Evolutionary conservation across 2,888 invertebrate genomes (phyloP), one percentile per base, ranked within the genome.

Genomic region (Meloe dianella): DNA sequence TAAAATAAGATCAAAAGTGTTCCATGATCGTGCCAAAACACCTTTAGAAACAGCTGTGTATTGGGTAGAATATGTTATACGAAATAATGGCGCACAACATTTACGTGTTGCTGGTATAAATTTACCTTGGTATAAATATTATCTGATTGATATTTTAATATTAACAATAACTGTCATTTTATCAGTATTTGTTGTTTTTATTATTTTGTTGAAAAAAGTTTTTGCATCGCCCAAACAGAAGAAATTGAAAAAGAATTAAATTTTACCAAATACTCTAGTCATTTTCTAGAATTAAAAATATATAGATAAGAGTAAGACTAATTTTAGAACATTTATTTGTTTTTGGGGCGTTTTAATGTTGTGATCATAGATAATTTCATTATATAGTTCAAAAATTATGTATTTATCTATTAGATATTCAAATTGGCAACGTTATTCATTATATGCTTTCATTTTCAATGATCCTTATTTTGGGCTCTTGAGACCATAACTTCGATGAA

Each of bases 71-170:
- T 76, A 75, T 51, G 75, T 75, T 0, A 66, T 77, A 14, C 59
- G 74, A 20, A 71, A 78, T 60, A 61, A 73, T 54, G 78, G 78
- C 7, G 78, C 77, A 17, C 66, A 68, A 10, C 78, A 78, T 66
- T 70, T 79, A 51, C 68, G 74, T 32, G 71, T 75, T n/a, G 74
- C 75, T 12, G 74, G 70, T 7, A 27, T 77, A 29, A 71, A 75
- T 66, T 67, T 80, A 32, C 60, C 66, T 5, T 78, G 77, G 77
- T 80, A 75, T 57, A 73, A 78, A 65, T 75, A 75, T 64, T 67
- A 12, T 51, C 5, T 51, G 4, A 51, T 51, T 14, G 51, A 51
- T 10, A 24, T 51, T 51, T 4, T 51, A 2, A 3, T 20, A 20
- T 10, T 47, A 20, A 20, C 10, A 20, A 20, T 10, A 47, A 20